A percentile compares a stretch with the other conserved stretches of the same genome.
Conservation (phyloP, 2,797 vertebrate species). For the Clarias pachynema region DNA sequence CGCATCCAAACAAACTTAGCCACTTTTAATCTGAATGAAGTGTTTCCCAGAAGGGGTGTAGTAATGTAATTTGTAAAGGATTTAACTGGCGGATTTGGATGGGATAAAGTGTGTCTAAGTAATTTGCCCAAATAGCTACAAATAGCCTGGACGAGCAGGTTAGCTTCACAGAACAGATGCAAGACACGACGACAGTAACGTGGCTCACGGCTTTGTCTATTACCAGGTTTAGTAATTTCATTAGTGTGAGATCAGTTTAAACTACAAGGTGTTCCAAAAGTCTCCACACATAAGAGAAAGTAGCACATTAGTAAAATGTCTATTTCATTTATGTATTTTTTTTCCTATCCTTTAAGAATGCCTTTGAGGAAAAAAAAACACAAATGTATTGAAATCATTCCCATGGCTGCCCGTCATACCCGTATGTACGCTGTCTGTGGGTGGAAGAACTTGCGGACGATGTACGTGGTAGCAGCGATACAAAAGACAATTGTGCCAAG, state of each 20-base stretch:
- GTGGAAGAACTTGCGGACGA: slow-evolving; percentile 95
- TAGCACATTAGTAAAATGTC: no score
- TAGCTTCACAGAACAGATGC: neutral
- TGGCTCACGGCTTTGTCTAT: neutral
- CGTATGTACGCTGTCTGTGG: slow-evolving; percentile 79
- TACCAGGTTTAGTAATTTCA: slow-evolving; percentile 1
- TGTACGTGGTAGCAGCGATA: slow-evolving; percentile 90
- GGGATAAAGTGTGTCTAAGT: slow-evolving; percentile 1
- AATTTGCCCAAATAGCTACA: slow-evolving; percentile 10
- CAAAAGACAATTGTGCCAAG: slow-evolving; percentile 92
- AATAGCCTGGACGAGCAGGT: neutral
- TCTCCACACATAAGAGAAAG: no score
- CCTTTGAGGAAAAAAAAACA: no score
- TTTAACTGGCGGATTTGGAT: slow-evolving; percentile 1
- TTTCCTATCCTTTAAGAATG: no score
- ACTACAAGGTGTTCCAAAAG: neutral
- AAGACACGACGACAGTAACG: neutral
- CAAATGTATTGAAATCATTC: no score
- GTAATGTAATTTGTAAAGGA: slow-evolving; percentile 17
- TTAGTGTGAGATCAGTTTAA: neutral
- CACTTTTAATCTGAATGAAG: slow-evolving; percentile 15
- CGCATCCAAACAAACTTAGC: neutral
- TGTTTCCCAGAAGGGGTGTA: neutral
- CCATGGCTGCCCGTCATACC: slow-evolving; percentile 62
- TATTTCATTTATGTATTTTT: no score